A percentile compares a stretch with the other conserved stretches of the same genome.
Evolutionary conservation across 2,113 vertebrate genomes (phyloP).

Genomic region (Tricholaema leucomelas): DNA sequence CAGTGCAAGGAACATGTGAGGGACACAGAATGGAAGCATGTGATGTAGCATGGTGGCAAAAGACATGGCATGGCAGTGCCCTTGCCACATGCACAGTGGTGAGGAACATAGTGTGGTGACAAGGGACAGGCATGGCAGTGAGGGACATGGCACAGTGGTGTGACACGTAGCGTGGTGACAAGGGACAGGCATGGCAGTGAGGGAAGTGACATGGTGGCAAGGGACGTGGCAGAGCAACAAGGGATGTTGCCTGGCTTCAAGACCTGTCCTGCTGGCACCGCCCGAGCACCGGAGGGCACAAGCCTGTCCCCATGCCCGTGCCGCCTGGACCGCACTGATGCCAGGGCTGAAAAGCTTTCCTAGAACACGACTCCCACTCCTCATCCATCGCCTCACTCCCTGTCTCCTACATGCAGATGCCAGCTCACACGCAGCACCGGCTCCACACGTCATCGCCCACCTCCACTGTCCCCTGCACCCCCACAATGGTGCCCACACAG

Average conservation of each 20-base stretch:
- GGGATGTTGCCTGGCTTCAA: not conserved
- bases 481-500: not conserved
- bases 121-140: not conserved
- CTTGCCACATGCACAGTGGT: not conserved
- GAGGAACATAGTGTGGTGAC: no score
- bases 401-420: slow-evolving; percentile 25
- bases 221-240: not conserved
- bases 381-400: not conserved
- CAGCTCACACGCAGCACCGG: slow-evolving; percentile 26
- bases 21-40: not conserved
- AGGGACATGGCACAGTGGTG: not conserved
- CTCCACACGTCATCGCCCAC: slow-evolving; percentile 43
- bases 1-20: fast-evolving
- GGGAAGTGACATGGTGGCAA: not conserved
- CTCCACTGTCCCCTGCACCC: not conserved
- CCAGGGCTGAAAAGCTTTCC: not conserved
- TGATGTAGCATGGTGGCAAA: not conserved
- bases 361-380: slow-evolving; percentile 24
- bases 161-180: no score
- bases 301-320: fast-evolving
- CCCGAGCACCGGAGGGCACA: not conserved
- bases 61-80: fast-evolving
- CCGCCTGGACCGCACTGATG: not conserved
- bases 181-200: not conserved
- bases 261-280: fast-evolving